phyloP scores from a whole-genome alignment of 2,888 invertebrate species.

The Drosophila lacicola region DNA sequence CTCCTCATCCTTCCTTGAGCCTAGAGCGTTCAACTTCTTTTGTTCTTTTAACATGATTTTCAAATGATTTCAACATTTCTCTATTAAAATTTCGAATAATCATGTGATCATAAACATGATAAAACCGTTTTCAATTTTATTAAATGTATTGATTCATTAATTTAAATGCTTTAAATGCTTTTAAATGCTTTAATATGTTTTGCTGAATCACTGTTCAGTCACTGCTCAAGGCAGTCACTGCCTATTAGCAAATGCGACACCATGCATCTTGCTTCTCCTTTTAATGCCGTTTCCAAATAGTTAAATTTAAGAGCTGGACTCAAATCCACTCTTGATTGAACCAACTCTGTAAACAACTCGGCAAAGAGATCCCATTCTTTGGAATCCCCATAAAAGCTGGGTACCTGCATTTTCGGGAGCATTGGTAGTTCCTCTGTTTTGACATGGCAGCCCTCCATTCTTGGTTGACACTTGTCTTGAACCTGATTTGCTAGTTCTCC shows the following conservation, averaged over 20 bases:
- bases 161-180: neutral
- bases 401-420: no score
- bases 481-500: no score
- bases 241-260: slow-evolving; percentile 1
- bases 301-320: neutral
- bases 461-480: no score
- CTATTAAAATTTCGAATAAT: neutral
- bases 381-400: no score
- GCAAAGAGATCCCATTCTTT: no score
- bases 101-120: neutral
- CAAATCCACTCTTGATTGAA: no score
- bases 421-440: no score
- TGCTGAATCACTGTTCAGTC: neutral
- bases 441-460: no score
- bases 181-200: neutral
- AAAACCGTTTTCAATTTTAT: neutral
- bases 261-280: slow-evolving; percentile 8
- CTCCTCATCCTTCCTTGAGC: neutral
- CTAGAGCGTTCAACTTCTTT: neutral
- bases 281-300: slow-evolving; percentile 9
- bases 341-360: no score
- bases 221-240: neutral
- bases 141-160: slow-evolving; percentile 1
- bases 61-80: neutral
- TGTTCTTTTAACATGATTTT: neutral